A percentile compares a stretch with the other conserved stretches of the same genome.
Evolutionary conservation across 2,888 invertebrate species (phyloP).

Genomic region (Tryphoninae sp.): DNA sequence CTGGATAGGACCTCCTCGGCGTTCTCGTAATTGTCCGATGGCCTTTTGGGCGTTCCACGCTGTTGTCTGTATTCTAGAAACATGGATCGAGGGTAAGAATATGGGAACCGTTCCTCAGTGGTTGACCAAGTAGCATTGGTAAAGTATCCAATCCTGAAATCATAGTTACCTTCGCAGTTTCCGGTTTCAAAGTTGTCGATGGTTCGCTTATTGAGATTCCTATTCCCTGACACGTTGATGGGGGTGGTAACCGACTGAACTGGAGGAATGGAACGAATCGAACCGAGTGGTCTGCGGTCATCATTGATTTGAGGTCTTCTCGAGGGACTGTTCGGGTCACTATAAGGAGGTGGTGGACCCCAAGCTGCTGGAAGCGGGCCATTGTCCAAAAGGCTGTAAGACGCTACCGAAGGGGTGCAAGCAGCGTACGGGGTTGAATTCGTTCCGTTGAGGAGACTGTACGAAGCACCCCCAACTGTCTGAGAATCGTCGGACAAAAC

Average conservation of each 20-base stretch:
- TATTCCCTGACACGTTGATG: slow-evolving; percentile 56
- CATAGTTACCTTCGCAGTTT: slow-evolving; percentile 70
- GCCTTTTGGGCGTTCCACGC: slow-evolving; percentile 61
- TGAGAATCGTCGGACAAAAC: slow-evolving; percentile 73
- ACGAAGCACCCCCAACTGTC: slow-evolving; percentile 81
- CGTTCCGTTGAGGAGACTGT: slow-evolving; percentile 83
- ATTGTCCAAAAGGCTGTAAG: slow-evolving; percentile 78
- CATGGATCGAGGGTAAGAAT: too few relatives aligned
- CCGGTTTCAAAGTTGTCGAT: slow-evolving; percentile 81
- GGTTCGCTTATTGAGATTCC: slow-evolving; percentile 79
- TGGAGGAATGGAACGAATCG: slow-evolving; percentile 22
- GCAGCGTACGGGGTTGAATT: slow-evolving; percentile 74
- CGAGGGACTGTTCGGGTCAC: slow-evolving; percentile 89
- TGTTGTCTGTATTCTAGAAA: slow-evolving; percentile 56
- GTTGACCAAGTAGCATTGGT: too few relatives aligned
- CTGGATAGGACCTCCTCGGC: slow-evolving; percentile 77
- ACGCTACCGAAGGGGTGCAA: slow-evolving; percentile 70
- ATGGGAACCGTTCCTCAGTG: too few relatives aligned
- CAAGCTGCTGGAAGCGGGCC: slow-evolving; percentile 83
- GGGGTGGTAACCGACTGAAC: slow-evolving; percentile 78
- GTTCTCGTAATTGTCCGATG: slow-evolving; percentile 79
- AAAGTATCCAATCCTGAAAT: too few relatives aligned
- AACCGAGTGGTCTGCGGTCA: slow-evolving; percentile 77
- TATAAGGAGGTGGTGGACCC: slow-evolving; percentile 95
- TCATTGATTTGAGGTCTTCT: slow-evolving; percentile 80